Percentiles rank a stretch among this genome's conserved stretches.
Evolutionary conservation across 2,113 vertebrate genomes (phyloP).

Genomic region (Anseranas semipalmata): DNA sequence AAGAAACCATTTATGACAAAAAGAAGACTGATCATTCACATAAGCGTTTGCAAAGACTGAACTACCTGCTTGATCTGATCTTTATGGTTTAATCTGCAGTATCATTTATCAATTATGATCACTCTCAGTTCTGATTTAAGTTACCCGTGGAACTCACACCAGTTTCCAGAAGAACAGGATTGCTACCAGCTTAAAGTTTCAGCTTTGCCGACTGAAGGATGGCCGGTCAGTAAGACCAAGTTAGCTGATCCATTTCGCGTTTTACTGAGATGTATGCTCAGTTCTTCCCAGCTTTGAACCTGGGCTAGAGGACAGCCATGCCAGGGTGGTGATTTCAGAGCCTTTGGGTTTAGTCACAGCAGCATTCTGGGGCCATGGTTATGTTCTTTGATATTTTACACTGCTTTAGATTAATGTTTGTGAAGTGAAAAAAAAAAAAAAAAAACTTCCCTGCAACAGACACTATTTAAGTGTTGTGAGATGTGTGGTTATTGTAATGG

Average conservation of each 20-base stretch:
- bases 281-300: not conserved
- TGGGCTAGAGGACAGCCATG: not conserved
- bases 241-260: not conserved
- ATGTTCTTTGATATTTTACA: not conserved
- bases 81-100: not conserved
- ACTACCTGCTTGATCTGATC: not conserved
- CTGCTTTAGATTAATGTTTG: not conserved
- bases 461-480: not conserved
- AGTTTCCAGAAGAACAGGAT: not conserved
- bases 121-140: not conserved
- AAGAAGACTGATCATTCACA: rapidly evolving
- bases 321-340: not conserved
- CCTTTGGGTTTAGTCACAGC: not conserved
- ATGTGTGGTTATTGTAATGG: not conserved
- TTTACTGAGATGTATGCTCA: not conserved
- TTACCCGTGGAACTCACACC: not conserved
- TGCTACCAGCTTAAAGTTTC: rapidly evolving
- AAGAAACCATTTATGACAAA: not conserved
- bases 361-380: not conserved
- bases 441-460: not conserved
- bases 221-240: not conserved
- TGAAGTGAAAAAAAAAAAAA: not conserved
- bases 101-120: not conserved
- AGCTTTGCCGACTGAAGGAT: not conserved
- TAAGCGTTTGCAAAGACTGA: not conserved